These are phyloP conservation scores for Sthenelais limicola DNA, from an alignment of 2,888 invertebrate species.

Conservation along the genomic window DNA sequence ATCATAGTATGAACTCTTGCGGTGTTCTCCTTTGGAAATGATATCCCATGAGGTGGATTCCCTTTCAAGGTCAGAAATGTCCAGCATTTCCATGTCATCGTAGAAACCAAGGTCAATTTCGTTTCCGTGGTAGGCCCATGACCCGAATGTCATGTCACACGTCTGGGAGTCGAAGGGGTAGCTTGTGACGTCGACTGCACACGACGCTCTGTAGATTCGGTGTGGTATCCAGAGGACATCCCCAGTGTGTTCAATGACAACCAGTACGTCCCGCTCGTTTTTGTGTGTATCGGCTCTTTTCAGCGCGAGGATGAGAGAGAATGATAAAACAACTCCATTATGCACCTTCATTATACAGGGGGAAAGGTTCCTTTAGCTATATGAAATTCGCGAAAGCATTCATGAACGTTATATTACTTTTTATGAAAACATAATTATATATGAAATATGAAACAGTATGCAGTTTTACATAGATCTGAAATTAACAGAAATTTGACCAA, in stretches of 20 bases:
- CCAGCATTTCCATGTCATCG: conserved; percentile 47
- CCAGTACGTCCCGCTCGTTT: conserved; percentile 47
- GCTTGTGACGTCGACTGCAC: conserved; percentile 45
- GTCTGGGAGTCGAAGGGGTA: conserved; percentile 47
- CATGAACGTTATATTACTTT: too few species aligned
- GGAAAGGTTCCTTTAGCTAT: too few species aligned
- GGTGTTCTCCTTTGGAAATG: conserved; percentile 39
- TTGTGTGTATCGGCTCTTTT: conserved; percentile 49
- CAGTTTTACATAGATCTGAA: too few species aligned
- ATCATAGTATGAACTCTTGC: conserved; percentile 43
- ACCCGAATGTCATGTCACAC: conserved; percentile 49
- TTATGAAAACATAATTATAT: too few species aligned
- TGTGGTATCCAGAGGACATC: conserved; percentile 49
- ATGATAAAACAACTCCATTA: too few species aligned
- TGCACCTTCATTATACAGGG: too few species aligned
- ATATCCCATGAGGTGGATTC: conserved; percentile 49
- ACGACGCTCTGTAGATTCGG: conserved; percentile 47
- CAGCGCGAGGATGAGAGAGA: too few species aligned
- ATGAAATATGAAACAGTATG: too few species aligned
- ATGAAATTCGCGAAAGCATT: too few species aligned
- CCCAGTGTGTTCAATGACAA: conserved; percentile 42
- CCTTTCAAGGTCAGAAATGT: conserved; percentile 46
- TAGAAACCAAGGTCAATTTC: conserved; percentile 48
- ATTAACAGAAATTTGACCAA: too few species aligned
- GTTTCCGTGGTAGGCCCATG: conserved; percentile 50